phyloP scores from a whole-genome alignment of 2,888 invertebrate genomes.

The Drosophila nigritarsus region DNA sequence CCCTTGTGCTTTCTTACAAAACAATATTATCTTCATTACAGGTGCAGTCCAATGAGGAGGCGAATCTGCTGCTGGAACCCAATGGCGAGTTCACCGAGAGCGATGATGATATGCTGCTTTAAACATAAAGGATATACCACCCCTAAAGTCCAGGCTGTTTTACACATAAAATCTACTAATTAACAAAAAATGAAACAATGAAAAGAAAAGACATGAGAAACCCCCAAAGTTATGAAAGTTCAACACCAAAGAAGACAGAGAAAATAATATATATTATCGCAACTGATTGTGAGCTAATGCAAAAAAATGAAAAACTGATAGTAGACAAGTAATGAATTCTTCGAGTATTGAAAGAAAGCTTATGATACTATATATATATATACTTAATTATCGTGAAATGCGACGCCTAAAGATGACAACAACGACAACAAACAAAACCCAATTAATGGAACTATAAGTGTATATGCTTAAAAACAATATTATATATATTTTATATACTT shows the following conservation, averaged over 20 bases:
- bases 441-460: constrained; percentile 55
- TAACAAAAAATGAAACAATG: neutral
- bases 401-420: constrained; percentile 28
- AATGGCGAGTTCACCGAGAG: constrained; percentile 83
- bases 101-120: constrained; percentile 84
- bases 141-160: constrained; percentile 15
- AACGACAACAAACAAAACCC: constrained; percentile 48
- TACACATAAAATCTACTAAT: constrained; percentile 25
- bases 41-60: constrained; percentile 83
- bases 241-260: constrained; percentile 70
- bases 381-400: constrained; percentile 24
- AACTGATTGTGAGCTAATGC: constrained; percentile 73
- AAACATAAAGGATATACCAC: constrained; percentile 37
- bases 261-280: constrained; percentile 25
- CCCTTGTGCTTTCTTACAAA: neutral
- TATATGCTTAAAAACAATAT: constrained; percentile 51
- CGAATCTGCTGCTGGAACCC: constrained; percentile 82
- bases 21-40: constrained; percentile 31
- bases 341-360: constrained; percentile 22
- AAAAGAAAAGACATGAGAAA: constrained; percentile 43
- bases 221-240: constrained; percentile 51
- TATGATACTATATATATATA: constrained; percentile 46
- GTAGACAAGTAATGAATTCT: constrained; percentile 35
- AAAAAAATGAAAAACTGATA: constrained; percentile 38
- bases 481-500: constrained; percentile 73